Base-by-base conservation (phyloP, 2,888 invertebrate genomes). In the Teinopalpus imperialis region DNA sequence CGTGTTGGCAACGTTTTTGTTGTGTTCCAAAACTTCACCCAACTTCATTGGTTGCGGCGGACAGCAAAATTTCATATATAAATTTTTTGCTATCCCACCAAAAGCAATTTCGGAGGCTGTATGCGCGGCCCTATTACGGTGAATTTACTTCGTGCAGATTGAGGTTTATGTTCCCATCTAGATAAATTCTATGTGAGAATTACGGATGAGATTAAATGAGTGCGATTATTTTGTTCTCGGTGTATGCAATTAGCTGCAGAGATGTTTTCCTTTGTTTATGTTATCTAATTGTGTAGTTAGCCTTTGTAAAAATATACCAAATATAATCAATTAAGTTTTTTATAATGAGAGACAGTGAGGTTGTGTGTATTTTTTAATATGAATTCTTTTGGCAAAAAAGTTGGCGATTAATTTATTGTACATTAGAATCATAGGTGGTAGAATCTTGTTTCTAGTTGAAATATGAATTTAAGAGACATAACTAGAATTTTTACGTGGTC, bases 61-160 rank as follows among this genome's bases (percentile, higher is more conserved):
- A 54, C 48, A 42, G 57, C 57, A 21, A 59, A 69, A 68, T 69
- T 72, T 67, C 57, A 62, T 70, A 64, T 45, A 66, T 67, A 66
- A 51, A 64, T 70, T 72, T 72, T 71, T 72, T 71, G 65, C 51
- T 50, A 53, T 24, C 56, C 37, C 21, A 16, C 51, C 52, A 48
- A 59, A 64, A 59, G 62, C 65, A 67, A 69, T 70, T 69, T 64
- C 53, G 53, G 48, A 49, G 46, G 51, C 43, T 30, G 31, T 8
- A 30, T 16, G 21, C 43, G 39, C 39, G 32, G 13, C 12, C 32
- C 13, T 39, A 45, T 45, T 45, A 39, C 39, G 43, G 16, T 18
- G 26, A 26, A 32, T 42, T 42, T 42, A 42, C 26, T 32, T 10
- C 12, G 12, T 1, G 9, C 31, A 21, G 27, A 20, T 20, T 23